Evolutionary conservation across 1,140 invertebrate genomes (phyloP).

Genomic region (Bombyx mori): DNA sequence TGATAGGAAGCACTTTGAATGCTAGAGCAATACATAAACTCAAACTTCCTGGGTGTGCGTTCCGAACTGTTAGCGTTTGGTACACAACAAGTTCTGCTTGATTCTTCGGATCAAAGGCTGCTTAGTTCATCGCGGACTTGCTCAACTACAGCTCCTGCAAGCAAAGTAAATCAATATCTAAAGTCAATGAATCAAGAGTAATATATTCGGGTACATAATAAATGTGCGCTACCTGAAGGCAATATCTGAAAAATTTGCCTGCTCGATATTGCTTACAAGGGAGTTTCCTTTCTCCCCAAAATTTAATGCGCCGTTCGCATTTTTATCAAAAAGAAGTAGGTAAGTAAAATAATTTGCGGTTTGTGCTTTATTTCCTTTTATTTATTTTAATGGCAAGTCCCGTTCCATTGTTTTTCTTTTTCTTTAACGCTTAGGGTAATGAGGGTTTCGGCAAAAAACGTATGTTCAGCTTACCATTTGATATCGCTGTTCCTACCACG

Average conservation of each 20-base stretch:
- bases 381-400: conserved; percentile 68
- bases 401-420: conserved; percentile 52
- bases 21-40: conserved; percentile 7
- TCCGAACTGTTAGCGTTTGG: conserved; percentile 30
- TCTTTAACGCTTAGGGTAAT: conserved; percentile 35
- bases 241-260: conserved; percentile 72
- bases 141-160: conserved; percentile 64
- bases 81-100: conserved; percentile 35
- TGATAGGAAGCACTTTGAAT: too few species aligned
- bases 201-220: conserved; percentile 72
- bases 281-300: conserved; percentile 69
- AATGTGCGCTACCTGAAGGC: conserved; percentile 70
- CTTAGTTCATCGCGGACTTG: conserved; percentile 47
- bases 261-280: conserved; percentile 70
- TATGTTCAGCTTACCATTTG: conserved; percentile 25
- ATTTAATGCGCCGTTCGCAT: conserved; percentile 70
- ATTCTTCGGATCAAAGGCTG: conserved; percentile 53
- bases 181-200: conserved; percentile 72
- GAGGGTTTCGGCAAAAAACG: conserved; percentile 34
- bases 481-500: conserved; percentile 36
- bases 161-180: conserved; percentile 71
- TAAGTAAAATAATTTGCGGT: conserved; percentile 69
- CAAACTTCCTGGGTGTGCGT: conserved; percentile 3
- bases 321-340: conserved; percentile 70
- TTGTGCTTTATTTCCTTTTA: conserved; percentile 66